Conservation (phyloP, 2,797 vertebrate species). For the Myotis myotis region DNA sequence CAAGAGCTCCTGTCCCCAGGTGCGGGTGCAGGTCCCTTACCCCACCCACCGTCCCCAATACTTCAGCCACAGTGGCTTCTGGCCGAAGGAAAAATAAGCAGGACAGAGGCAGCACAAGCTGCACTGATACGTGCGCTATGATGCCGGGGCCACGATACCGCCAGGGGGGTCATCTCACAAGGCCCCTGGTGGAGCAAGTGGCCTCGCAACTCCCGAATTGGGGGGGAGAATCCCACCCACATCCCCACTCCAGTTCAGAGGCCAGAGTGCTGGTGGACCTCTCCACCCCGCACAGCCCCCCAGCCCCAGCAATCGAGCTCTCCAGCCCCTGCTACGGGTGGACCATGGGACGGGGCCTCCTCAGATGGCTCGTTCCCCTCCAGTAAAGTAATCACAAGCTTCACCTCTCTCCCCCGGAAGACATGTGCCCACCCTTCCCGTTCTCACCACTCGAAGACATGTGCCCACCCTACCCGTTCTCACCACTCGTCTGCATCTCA, state of each 20-base stretch:
- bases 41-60: not conserved
- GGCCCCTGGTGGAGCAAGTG: not conserved
- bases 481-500: not conserved
- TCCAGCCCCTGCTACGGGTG: not conserved
- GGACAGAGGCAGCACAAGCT: not conserved
- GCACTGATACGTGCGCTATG: no score
- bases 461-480: not conserved
- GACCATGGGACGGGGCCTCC: not conserved
- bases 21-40: not conserved
- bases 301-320: no score
- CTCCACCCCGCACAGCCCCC: not conserved
- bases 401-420: not conserved
- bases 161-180: not conserved
- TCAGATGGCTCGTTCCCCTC: not conserved
- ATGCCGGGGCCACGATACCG: no score
- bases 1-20: not conserved
- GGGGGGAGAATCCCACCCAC: not conserved
- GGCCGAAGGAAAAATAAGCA: not conserved
- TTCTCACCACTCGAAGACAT: not conserved
- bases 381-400: not conserved
- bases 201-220: not conserved
- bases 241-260: not conserved
- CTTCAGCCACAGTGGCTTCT: not conserved
- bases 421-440: rapidly evolving
- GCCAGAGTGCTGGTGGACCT: rapidly evolving